These are phyloP conservation scores for Pheosia gnoma DNA, from an alignment of 2,888 invertebrate genomes.

Conservation along the genomic window DNA sequence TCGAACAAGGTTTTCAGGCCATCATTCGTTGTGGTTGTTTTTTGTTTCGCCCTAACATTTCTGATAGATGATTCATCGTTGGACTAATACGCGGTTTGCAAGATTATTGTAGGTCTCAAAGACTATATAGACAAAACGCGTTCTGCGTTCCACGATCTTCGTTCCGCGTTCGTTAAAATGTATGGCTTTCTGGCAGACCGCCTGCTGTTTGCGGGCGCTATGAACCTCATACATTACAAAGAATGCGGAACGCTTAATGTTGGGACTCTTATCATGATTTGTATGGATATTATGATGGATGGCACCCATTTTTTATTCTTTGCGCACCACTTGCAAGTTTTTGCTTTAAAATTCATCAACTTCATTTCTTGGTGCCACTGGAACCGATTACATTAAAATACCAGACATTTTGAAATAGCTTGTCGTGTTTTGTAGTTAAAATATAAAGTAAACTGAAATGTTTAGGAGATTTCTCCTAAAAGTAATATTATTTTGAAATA, in stretches of 20 bases:
- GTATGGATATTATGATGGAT: slow-evolving; percentile 12
- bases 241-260: too few species aligned
- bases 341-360: background rate
- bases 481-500: background rate
- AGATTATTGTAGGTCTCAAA: slow-evolving; percentile 4
- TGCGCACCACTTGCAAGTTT: background rate
- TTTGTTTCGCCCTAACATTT: slow-evolving; percentile 11
- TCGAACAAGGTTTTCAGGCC: slow-evolving; percentile 8
- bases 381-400: too few species aligned
- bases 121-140: too few species aligned
- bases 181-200: too few species aligned
- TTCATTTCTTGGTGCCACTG: background rate
- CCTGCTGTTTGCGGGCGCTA: too few species aligned
- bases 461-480: background rate
- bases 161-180: too few species aligned
- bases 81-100: slow-evolving; percentile 9
- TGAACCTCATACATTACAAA: too few species aligned
- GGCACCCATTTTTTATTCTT: background rate
- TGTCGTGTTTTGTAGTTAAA: background rate
- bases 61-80: slow-evolving; percentile 15
- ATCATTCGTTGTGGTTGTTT: slow-evolving; percentile 7
- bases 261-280: background rate
- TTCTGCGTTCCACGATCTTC: too few species aligned
- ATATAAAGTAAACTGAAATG: background rate
- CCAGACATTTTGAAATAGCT: too few species aligned